phyloP scores from a whole-genome alignment of 2,113 vertebrate genomes.

The Pygoscelis antarcticus region DNA sequence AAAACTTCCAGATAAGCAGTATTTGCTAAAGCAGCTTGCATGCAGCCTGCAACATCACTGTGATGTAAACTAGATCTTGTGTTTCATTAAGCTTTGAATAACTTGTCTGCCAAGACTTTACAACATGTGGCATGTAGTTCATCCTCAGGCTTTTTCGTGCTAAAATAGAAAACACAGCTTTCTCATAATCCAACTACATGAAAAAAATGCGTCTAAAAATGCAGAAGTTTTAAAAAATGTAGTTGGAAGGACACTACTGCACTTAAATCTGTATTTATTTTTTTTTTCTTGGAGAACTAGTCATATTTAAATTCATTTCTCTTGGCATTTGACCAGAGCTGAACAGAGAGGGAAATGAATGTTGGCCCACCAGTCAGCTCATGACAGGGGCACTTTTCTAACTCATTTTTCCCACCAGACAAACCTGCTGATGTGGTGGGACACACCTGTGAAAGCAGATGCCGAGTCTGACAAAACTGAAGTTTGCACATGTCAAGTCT shows the following conservation, averaged over 20 bases:
- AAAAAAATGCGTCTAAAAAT: background rate
- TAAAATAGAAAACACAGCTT: background rate
- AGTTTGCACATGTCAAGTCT: background rate
- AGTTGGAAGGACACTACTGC: background rate
- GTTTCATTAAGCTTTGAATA: background rate
- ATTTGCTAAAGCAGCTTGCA: background rate
- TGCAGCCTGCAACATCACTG: background rate
- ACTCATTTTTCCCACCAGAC: background rate
- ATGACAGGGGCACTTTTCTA: background rate
- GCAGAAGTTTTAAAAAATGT: background rate
- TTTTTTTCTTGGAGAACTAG: background rate
- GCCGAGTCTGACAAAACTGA: background rate
- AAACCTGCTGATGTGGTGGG: background rate
- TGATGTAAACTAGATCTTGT: background rate
- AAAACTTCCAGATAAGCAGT: background rate
- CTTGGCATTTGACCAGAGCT: background rate
- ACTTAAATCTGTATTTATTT: background rate
- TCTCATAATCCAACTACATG: background rate
- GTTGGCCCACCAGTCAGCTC: background rate
- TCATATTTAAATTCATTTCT: background rate
- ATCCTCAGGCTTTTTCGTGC: background rate
- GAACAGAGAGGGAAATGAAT: background rate
- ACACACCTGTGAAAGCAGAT: background rate
- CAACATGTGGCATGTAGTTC: background rate
- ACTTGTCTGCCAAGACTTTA: background rate